Percentiles rank a stretch among this genome's conserved stretches.
Conservation (phyloP, 2,888 invertebrate species). For the Oxytorus armatus region DNA sequence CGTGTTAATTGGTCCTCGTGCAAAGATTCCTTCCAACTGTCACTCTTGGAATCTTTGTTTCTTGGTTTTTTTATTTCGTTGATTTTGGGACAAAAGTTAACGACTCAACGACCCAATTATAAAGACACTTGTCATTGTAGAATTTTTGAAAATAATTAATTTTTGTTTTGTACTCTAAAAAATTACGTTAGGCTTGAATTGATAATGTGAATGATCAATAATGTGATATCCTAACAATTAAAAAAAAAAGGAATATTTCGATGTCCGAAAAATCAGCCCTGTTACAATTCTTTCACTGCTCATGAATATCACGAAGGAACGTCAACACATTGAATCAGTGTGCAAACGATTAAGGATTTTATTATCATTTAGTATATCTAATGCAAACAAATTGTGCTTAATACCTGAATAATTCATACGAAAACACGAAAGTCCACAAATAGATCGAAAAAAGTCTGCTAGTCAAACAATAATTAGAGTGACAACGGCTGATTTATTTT, state of each 20-base stretch:
- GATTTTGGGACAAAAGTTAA: slow-evolving; percentile 22
- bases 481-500: too few species aligned
- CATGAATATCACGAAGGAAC: not conserved
- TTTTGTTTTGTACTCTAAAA: slow-evolving; percentile 4
- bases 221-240: too few species aligned
- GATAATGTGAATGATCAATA: too few species aligned
- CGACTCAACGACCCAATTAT: slow-evolving; percentile 27
- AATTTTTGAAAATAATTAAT: slow-evolving; percentile 18
- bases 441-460: too few species aligned
- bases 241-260: too few species aligned
- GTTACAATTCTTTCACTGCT: too few species aligned
- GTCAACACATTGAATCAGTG: not conserved
- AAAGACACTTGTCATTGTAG: not conserved
- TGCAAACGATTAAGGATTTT: not conserved
- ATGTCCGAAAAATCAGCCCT: too few species aligned
- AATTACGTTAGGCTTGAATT: not conserved
- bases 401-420: too few species aligned
- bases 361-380: too few species aligned
- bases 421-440: too few species aligned
- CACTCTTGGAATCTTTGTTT: slow-evolving; percentile 27
- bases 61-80: slow-evolving; percentile 1
- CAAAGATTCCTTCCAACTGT: slow-evolving; percentile 23
- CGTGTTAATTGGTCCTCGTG: slow-evolving; percentile 58
- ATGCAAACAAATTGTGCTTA: too few species aligned
- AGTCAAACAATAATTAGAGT: too few species aligned